Conservation (phyloP, 1,140 invertebrate species). For the Choristoneura fumiferana region DNA sequence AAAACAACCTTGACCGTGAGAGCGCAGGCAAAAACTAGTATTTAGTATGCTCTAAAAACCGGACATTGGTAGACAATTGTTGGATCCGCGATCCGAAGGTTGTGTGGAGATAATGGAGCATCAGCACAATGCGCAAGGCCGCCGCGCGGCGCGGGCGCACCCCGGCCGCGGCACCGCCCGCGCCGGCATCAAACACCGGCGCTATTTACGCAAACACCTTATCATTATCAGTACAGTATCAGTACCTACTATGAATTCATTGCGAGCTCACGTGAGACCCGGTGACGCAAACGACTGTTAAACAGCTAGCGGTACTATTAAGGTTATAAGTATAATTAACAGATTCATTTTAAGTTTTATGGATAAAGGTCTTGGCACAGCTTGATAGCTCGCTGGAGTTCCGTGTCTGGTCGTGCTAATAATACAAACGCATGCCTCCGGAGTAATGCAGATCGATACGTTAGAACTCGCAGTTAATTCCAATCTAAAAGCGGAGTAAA, state of each 20-base stretch:
- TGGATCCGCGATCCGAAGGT: constrained; percentile 1
- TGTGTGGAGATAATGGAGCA: constrained; percentile 11
- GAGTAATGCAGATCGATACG: too few relatives aligned
- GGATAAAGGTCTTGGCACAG: neutral
- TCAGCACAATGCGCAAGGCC: constrained; percentile 23
- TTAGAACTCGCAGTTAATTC: too few relatives aligned
- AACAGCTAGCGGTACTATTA: neutral
- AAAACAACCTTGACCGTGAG: neutral
- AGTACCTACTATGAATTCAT: neutral
- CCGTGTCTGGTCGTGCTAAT: neutral
- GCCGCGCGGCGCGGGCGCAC: neutral
- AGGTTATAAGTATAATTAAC: constrained; percentile 17
- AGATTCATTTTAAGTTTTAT: neutral
- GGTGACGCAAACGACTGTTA: constrained; percentile 5
- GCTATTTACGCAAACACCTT: constrained; percentile 7
- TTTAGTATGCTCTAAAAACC: neutral
- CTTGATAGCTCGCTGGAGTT: neutral
- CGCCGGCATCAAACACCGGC: too few relatives aligned
- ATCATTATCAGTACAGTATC: constrained; percentile 4
- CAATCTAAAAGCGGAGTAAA: neutral
- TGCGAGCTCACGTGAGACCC: neutral
- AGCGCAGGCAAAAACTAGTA: neutral
- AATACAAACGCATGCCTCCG: neutral
- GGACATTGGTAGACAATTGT: constrained; percentile 8
- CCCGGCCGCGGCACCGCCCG: neutral